Evolutionary conservation across 2,888 invertebrate genomes (phyloP), one percentile per base, ranked within the genome.

Genomic region (Tetanocera ferruginea): DNA sequence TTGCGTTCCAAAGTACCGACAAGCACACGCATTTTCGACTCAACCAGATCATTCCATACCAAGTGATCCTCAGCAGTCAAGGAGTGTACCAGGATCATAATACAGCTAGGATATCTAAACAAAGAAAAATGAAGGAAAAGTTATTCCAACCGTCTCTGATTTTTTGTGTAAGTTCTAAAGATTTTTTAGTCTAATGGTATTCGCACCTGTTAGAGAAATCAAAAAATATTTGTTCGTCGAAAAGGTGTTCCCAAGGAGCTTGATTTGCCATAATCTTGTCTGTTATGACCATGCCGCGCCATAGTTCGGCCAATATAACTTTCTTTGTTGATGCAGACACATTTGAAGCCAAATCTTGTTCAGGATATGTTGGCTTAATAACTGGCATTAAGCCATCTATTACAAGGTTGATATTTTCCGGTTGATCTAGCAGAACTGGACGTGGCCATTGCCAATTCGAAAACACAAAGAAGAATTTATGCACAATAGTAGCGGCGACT

Each of bases 401-500:
- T 28, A 25, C 25, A 1, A 97, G 91, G 89, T 95, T 96, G 80
- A 95, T 96, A 82, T 93, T 95, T 80, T 95, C 95, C 0, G 97
- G 96, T 84, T 97, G 96, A 87, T 98, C 98, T 19, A 99, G 92
- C 82, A 99, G 91, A 14, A 99, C 98, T 0, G 99, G 99, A 88
- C 97, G 97, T 0, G 99, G 99, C 99, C 99, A 99, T 88, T 97
- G 96, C 99, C 99, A 99, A 89, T 96, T 95, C 51, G 97, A 97
- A 91, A 98, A 99, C 14, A 99, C 98, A 76, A 98, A 93, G 91
- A 99, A 99, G 92, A 99, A 99, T 90, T 99, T 98, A 90, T 98
- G 96, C 75, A 99, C 95, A 82, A 99, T 91, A 0, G 97, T 98
- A 2, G 98, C 95, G 0, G 99, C 96, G 49, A 95, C 93, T 1